Base-by-base conservation (phyloP, 2,797 vertebrate genomes). In the Phataginus tricuspis region DNA sequence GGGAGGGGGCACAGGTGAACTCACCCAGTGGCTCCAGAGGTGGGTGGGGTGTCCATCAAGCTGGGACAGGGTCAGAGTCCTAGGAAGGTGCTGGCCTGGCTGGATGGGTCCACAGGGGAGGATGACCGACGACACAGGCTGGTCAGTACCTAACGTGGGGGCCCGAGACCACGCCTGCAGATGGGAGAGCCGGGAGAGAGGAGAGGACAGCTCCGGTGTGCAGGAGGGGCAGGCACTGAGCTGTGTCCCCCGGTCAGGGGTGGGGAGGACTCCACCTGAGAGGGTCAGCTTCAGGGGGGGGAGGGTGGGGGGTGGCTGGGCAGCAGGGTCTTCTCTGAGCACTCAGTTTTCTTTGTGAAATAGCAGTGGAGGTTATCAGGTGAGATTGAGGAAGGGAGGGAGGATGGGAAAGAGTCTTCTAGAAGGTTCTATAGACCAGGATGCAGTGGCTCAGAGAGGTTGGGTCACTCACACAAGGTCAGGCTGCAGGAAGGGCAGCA, bases 231-330 rank as follows among this genome's bases (percentile, higher is more conserved):
- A 21, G 21, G 31, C 5, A 9, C 1, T 4, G 37, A 59, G 37
- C 68, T 0, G 0, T 0, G 0, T 45, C 14, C 55, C 23, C 2
- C 19, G 18, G 51, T 21, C 7, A 1, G 37, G 51, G 23, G n/a
- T 3, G 51, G 19, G 71, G 16, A 18, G 5, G 64, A 21, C 0
- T 53, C 37, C 78, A 4, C 37, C 9, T 15, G 37, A 42, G 55
- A 31, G 78, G 45, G 45, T 11, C 45, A 45, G 45, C 45, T 45
- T 11, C 34, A 0, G 0, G 31, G 27, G 7, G 15, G 16, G 12
- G 4, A 14, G 37, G 29, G 23, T 23, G 8, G 23, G 13, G 21
- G 4, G 23, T 4, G 23, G 49, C 66, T 9, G 2, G 8, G 11
- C 13, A 3, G 0, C 7, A 11, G 15, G 42, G 0, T 61, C 19